Evolutionary conservation across 2,797 vertebrate species (phyloP).

Genomic region (Myotis planiceps): DNA sequence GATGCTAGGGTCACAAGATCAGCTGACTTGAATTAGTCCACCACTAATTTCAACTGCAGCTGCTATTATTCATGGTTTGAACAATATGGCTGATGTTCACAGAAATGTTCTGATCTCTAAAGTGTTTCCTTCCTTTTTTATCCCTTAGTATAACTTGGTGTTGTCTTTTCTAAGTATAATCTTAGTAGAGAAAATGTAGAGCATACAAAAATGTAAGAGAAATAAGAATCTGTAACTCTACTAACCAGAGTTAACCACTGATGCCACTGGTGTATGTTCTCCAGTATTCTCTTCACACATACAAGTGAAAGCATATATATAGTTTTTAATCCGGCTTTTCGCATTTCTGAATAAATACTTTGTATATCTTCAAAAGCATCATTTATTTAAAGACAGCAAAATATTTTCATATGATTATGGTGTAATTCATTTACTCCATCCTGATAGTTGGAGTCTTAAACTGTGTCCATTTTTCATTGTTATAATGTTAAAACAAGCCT

Average conservation of each 20-base stretch:
- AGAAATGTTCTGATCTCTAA: constrained; percentile 27
- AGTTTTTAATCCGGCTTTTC: constrained; percentile 31
- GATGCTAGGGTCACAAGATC: not conserved
- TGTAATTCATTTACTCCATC: not conserved
- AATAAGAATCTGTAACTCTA: not conserved
- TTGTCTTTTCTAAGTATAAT: not conserved
- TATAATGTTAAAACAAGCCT: constrained; percentile 28
- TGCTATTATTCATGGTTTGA: not conserved
- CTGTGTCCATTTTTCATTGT: not conserved
- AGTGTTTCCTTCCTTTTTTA: not conserved
- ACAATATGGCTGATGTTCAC: not conserved
- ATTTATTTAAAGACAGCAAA: not conserved
- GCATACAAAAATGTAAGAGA: not conserved
- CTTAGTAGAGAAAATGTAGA: not conserved
- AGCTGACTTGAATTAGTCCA: not conserved
- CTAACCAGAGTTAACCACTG: not conserved
- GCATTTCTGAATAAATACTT: constrained; percentile 26
- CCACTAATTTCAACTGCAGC: not conserved
- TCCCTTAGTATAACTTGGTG: not conserved
- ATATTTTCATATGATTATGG: not conserved
- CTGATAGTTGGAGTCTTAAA: not conserved
- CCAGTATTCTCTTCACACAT: not conserved
- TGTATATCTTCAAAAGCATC: constrained; percentile 20
- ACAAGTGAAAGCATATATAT: not conserved
- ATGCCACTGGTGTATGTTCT: not conserved